Percentiles rank a stretch among this genome's conserved stretches.
Evolutionary conservation across 2,113 vertebrate species (phyloP).

Genomic region (rat (Rattus norvegicus)): DNA sequence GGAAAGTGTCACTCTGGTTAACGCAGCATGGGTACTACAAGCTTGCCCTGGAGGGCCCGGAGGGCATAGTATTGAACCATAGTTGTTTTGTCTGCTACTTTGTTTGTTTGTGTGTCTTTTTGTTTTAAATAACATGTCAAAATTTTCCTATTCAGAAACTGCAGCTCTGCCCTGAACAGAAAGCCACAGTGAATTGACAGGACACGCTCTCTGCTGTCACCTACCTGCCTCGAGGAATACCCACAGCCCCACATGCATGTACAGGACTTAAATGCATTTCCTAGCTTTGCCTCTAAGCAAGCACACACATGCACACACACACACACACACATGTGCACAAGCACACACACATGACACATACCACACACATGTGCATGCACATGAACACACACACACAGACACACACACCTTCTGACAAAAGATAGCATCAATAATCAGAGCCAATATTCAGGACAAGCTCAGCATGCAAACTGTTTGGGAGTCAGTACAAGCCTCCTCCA

Average conservation of each 20-base stretch:
- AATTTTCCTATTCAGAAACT: not conserved
- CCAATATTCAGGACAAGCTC: constrained; percentile 76
- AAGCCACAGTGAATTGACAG: rapidly evolving
- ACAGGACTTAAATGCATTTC: not conserved
- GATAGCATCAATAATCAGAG: constrained; percentile 39
- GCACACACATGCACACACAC: not conserved
- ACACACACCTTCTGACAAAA: not conserved
- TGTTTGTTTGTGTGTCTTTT: not conserved
- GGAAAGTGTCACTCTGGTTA: not conserved
- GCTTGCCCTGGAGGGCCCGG: not conserved
- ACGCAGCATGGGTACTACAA: not conserved
- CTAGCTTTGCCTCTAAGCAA: not conserved
- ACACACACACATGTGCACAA: not conserved
- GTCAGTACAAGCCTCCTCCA: constrained; percentile 72
- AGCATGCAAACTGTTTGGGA: constrained; percentile 79
- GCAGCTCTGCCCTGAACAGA: not conserved
- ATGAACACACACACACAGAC: not conserved
- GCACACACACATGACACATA: not conserved
- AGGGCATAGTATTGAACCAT: not conserved
- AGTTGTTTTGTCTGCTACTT: not conserved
- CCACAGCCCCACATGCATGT: not conserved
- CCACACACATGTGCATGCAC: not conserved
- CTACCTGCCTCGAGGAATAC: not conserved
- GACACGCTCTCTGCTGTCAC: too few relatives aligned
- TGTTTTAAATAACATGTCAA: not conserved